Base-by-base conservation (phyloP, 2,113 vertebrate genomes). In the Empidonax alnorum region DNA sequence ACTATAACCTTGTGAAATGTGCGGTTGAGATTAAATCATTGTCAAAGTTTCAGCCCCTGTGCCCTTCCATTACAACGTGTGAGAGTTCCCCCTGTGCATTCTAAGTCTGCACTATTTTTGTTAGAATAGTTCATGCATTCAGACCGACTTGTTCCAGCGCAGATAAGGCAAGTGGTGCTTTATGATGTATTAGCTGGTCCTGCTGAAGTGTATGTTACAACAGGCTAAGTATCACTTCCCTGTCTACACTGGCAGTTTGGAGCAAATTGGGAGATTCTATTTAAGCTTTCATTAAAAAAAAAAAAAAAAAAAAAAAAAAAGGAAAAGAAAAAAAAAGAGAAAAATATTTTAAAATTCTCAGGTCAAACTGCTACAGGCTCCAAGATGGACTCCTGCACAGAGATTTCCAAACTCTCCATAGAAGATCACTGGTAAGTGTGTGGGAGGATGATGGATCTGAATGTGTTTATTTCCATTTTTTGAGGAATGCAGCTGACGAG, bases 81-180 rank as follows among this genome's bases (percentile, higher is more conserved):
- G 82, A 96, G 91, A 94, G 92, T 89, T 92, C 77, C 74, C 89
- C 71, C 52, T 87, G 90, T 7, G 0, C 71, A 53, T 95, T 95
- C 94, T 85, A 96, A 96, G 94, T 96, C 85, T 69, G 91, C 88
- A 96, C 94, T 95, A 94, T 91, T 96, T 96, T 96, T 93, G 83
- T 94, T 89, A 78, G 94, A 89, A 89, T 68, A 87, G 89, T 94
- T 93, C 50, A 84, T 71, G 92, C 81, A 56, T 94, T 90, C 91
- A 92, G 90, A 93, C 77, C 37, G 1, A 93, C 95, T 96, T 94
- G 91, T 93, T 96, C 85, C 85, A 92, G 68, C 2, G 0, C 69
- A 92, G 95, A 97, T 94, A 96, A 96, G 92, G 95, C 88, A 96
- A 96, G 94, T 88, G 90, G 92, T 96, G 93, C 87, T 91, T 96